phyloP scores from a whole-genome alignment of 2,113 vertebrate species.

The Felis catus region F.catus_Fca126_mat1.0 CM031420.1:127548501-127549000 shows the following conservation, averaged over 20 bases:
- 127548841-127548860: neutral
- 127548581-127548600: neutral
- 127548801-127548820: neutral
- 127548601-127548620: too few relatives aligned
- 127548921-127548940: slow-evolving; percentile 7
- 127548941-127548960: neutral
- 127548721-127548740: neutral
- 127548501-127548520: neutral
- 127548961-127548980: slow-evolving; percentile 51
- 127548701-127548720: neutral
- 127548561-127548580: neutral
- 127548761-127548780: neutral
- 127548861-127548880: neutral
- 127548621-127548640: neutral
- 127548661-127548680: neutral
- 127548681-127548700: neutral
- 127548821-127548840: neutral
- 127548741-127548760: neutral
- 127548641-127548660: neutral
- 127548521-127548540: neutral
- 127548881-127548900: neutral
- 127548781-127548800: neutral
- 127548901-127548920: neutral
- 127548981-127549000: neutral
- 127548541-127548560: neutral